Base-by-base conservation (phyloP, 2,113 vertebrate genomes). In the Candoia aspera region DNA sequence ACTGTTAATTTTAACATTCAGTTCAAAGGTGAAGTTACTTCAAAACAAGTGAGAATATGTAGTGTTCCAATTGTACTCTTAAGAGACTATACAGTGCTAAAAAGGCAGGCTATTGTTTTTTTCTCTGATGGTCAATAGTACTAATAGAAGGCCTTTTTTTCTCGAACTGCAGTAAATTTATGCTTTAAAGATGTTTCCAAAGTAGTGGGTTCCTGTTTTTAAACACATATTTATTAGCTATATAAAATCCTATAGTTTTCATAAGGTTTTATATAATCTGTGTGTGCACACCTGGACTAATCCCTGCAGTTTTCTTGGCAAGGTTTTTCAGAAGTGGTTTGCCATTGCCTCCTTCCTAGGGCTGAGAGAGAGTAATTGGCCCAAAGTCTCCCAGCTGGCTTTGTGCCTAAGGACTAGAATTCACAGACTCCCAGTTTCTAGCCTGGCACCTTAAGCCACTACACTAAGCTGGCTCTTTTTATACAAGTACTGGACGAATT, bases 1-100 rank as follows among this genome's bases (percentile, higher is more conserved):
- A 26, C 29, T 15, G 89, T 94, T 42, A 46, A 53, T 53, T 91
- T 92, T 37, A 92, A 24, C 37, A 46, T 91, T 90, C 46, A 10
- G 24, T 84, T 17, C 53, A 64, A 42, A 87, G 87, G 53, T 37
- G 42, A 94, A 92, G 13, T 49, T 84, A 87, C 23, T 42, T 11
- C 73, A 68, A 90, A 86, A 21, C 0, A 0, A 94, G 53, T 86
- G 92, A 42, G 13, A 92, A 92, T 64, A 87, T 33, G 0, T 68
- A 88, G 26, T 79, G 37, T 91, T 90, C 87, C 26, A 33, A 0
- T 0, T 15, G 89, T 87, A 60, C 37, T 21, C 83, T 49, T 49
- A 49, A 49, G 21, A 46, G 42, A 85, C 57, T 59, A 29, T 46
- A 26, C 10, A 91, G 57, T 64, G 26, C 90, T 84, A 86, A 37